phyloP scores from a whole-genome alignment of 2,797 vertebrate genomes.

The Sebastes reedi region DNA sequence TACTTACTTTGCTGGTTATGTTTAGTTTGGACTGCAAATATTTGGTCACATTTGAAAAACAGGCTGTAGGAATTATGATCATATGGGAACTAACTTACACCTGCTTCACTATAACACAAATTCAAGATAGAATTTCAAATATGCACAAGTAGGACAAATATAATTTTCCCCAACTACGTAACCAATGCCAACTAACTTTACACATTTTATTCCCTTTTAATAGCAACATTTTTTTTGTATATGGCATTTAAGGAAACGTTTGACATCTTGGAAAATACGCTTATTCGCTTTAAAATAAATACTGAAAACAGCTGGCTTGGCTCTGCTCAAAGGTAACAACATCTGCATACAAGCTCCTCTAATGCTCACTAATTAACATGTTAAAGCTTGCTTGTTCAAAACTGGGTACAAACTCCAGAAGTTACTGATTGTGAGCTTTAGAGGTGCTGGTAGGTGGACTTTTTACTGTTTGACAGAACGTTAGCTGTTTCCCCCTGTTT shows the following conservation, averaged over 20 bases:
- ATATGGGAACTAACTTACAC: neutral
- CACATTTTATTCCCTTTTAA: constrained; percentile 23
- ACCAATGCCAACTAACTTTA: constrained; percentile 1
- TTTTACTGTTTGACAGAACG: neutral
- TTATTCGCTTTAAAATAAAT: neutral
- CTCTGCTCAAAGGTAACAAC: neutral
- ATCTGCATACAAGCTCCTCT: neutral
- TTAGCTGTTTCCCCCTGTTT: neutral
- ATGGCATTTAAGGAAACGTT: neutral
- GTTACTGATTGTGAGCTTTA: neutral
- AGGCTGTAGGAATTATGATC: constrained; percentile 1
- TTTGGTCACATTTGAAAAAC: constrained; percentile 62
- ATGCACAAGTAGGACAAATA: constrained; percentile 18
- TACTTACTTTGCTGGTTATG: constrained; percentile 4
- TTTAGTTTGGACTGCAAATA: constrained; percentile 32
- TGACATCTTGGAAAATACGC: neutral
- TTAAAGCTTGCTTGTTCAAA: too few relatives aligned
- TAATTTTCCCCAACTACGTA: neutral
- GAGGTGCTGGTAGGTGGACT: neutral
- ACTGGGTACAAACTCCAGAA: neutral
- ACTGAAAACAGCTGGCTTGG: neutral
- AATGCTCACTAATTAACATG: neutral
- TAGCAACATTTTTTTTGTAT: neutral
- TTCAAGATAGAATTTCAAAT: constrained; percentile 26
- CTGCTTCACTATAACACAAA: constrained; percentile 40